phyloP scores from a whole-genome alignment of 2,888 invertebrate genomes.

The Diplolepis rosae region DNA sequence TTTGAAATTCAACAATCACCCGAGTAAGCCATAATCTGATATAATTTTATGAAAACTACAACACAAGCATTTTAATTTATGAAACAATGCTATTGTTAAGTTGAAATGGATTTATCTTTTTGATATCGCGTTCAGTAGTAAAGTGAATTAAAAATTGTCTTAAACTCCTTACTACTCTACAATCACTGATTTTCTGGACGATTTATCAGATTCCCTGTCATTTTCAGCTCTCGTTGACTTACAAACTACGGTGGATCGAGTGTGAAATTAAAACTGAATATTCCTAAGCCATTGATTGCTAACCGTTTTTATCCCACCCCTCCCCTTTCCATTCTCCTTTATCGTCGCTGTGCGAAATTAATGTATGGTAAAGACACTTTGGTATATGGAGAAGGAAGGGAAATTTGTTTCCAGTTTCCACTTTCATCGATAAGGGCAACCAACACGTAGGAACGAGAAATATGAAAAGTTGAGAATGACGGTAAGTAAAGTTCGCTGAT shows the following conservation, averaged over 20 bases:
- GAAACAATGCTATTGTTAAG: too few relatives aligned
- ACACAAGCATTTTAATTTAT: too few relatives aligned
- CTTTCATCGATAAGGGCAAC: constrained; percentile 8
- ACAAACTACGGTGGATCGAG: neutral
- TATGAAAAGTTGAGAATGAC: neutral
- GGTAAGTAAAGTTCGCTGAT: constrained; percentile 4
- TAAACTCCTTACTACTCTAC: neutral
- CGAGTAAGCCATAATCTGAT: too few relatives aligned
- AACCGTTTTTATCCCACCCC: constrained; percentile 15
- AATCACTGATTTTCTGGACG: constrained; percentile 10
- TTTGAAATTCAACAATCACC: too few relatives aligned
- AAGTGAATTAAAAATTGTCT: neutral
- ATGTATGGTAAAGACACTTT: constrained; percentile 25
- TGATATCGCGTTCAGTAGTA: neutral
- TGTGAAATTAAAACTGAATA: constrained; percentile 28
- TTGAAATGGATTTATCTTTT: too few relatives aligned
- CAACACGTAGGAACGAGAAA: neutral
- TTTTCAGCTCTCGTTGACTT: constrained; percentile 3
- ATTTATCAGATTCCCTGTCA: constrained; percentile 22
- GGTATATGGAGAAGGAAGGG: constrained; percentile 6
- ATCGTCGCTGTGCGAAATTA: constrained; percentile 11
- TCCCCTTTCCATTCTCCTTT: neutral
- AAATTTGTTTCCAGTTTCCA: constrained; percentile 25
- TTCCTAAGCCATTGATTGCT: constrained; percentile 11
- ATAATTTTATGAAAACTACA: too few relatives aligned